Base-by-base conservation (phyloP, 2,113 vertebrate species). In the Ceyx cyanopectus region DNA sequence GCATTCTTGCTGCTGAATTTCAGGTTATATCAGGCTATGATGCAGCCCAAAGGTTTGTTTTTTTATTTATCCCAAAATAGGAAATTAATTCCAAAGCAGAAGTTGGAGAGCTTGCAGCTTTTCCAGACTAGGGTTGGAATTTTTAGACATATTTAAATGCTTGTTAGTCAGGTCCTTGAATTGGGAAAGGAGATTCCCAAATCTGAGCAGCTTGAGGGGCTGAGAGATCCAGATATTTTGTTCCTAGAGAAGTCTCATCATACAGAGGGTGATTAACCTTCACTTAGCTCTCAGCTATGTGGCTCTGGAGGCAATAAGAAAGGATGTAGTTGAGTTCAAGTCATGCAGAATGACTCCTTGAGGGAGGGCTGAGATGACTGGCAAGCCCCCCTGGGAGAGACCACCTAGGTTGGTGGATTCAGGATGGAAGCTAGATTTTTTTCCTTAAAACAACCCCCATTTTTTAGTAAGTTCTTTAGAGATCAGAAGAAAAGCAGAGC, bases 321-420 rank as follows among this genome's bases (percentile, higher is more conserved):
- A 46, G 7, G 23, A 45, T 6, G 7, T 15, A 32, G 24, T 32
- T 91, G 40, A 37, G 9, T 65, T 75, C n/a, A 62, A 1, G 41
- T 41, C 8, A 8, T 56, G 32, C 30, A 57, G 34, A 26, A 9
- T 56, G 51, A 41, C 0, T 67, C 5, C 8, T 16, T 41, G 53
- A 51, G 8, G 57, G 58, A 79, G 23, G 34, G 15, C 2, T 75
- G 10, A 77, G 58, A 16, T 53, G 30, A 56, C 53, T 19, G 34
- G n/a, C 11, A 61, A 70, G 14, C 48, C 62, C n/a, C 67, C 27
- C 23, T 61, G 68, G 72, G 50, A 87, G 74, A 87, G 24, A 82
- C 61, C 87, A 83, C 85, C 80, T 92, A 87, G 90, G 69, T 94
- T 85, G 85, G 61, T 96, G 81, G 91, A 93, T 92, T 90, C 66